Base-by-base conservation (phyloP, 1,140 invertebrate species). In the Phymastichus coffea region DNA sequence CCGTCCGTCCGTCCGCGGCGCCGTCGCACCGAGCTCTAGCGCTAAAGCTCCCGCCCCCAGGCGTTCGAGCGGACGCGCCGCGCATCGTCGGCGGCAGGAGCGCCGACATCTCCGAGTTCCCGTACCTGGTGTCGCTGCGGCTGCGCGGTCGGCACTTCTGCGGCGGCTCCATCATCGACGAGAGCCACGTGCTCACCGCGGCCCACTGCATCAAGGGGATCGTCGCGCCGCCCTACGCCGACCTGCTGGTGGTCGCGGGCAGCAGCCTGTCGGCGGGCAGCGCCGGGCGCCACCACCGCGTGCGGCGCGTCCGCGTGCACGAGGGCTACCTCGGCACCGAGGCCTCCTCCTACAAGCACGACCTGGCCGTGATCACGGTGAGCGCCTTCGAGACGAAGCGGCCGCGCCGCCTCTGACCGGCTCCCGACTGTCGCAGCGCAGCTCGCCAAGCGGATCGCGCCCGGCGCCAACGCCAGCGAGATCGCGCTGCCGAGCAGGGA, bases 131-230 rank as follows among this genome's bases (percentile, higher is more conserved):
- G 8, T 65, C 65, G 1, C 23, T 70, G 4, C 46, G 69, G 63
- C 14, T 67, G 10, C 63, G 62, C 70, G 71, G 35, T 63, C 63
- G 30, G 0, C 63, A 68, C 26, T 65, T 67, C 23, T 82, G 80
- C 57, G 79, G 79, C 22, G 79, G 78, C 33, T 68, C 78, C 22
- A 70, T 82, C 9, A 75, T 82, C 23, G 68, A 71, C 15, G 46
- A 66, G 2, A 59, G 66, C 22, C 77, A 75, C 66, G 70, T 81
- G 22, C 44, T 82, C 4, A 83, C 80, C 0, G 81, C 82, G n/a
- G 81, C 81, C 30, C 81, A 83, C 61, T 82, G 81, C 61, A 59
- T 70, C 2, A 9, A 33, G 0, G 19, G 41, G 0, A 30, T 35
- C 1, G 14, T n/a, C 3, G 12, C 10, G 3, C n/a, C 19, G 1